A percentile compares a stretch with the other conserved stretches of the same genome.
Conservation (phyloP, 2,113 vertebrate genomes). For the Scomber japonicus region DNA sequence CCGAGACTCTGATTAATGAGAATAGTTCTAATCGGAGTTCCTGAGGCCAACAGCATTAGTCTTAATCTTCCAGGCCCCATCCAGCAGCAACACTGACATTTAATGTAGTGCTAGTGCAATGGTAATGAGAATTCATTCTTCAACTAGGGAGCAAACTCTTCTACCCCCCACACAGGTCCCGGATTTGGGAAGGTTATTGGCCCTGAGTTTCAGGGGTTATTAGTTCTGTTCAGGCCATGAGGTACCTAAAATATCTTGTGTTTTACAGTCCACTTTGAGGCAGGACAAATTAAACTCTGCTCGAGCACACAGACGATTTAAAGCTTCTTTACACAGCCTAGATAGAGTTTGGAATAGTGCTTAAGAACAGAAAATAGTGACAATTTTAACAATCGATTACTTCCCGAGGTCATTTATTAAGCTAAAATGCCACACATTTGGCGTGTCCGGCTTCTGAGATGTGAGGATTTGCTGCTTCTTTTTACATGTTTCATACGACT, state of each 20-base stretch:
- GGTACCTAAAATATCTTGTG: slow-evolving; percentile 75
- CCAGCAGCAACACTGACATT: slow-evolving; percentile 83
- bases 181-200: slow-evolving; percentile 77
- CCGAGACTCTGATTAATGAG: slow-evolving; percentile 85
- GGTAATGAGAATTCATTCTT: slow-evolving; percentile 83
- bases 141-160: slow-evolving; percentile 69
- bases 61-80: slow-evolving; percentile 83
- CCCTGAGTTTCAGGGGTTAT: slow-evolving; percentile 76
- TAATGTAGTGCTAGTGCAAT: slow-evolving; percentile 84
- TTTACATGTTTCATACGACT: background rate
- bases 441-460: background rate
- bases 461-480: background rate
- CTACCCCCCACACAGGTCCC: slow-evolving; percentile 59
- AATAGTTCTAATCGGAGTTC: slow-evolving; percentile 85
- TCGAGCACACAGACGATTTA: slow-evolving; percentile 64
- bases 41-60: slow-evolving; percentile 85
- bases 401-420: background rate
- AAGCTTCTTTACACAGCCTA: slow-evolving; percentile 30
- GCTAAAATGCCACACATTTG: slow-evolving; percentile 9
- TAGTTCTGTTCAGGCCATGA: slow-evolving; percentile 80
- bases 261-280: slow-evolving; percentile 70
- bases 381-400: background rate
- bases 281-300: slow-evolving; percentile 64
- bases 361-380: slow-evolving; percentile 17
- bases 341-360: slow-evolving; percentile 10